Evolutionary conservation across 1,140 invertebrate species (phyloP).

Genomic region (Leptonema lineaticorne): DNA sequence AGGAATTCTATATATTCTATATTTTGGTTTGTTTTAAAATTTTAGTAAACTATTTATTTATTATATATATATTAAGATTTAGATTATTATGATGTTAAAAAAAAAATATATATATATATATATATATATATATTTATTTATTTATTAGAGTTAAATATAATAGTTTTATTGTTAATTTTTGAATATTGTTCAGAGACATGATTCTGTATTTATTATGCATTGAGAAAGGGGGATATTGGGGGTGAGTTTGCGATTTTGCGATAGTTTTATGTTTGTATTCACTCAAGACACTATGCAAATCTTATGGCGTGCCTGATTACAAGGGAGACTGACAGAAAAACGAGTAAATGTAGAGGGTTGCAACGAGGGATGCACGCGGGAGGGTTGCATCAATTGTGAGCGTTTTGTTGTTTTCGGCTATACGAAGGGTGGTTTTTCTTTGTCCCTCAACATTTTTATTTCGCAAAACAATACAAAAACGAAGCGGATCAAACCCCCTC

Average conservation of each 20-base stretch:
- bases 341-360: background rate
- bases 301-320: background rate
- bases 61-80: too few relatives aligned
- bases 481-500: constrained; percentile 26
- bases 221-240: background rate
- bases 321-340: background rate
- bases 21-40: too few relatives aligned
- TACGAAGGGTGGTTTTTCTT: constrained; percentile 15
- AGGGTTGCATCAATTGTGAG: background rate
- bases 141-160: too few relatives aligned
- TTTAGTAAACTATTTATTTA: too few relatives aligned
- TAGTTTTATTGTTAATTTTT: too few relatives aligned
- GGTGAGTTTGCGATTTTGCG: background rate
- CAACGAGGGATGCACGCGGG: constrained; percentile 2
- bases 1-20: too few relatives aligned
- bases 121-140: too few relatives aligned
- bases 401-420: background rate
- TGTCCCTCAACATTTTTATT: constrained; percentile 33
- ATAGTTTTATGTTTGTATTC: constrained; percentile 11
- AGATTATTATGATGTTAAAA: too few relatives aligned
- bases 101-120: too few relatives aligned
- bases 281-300: constrained; percentile 11
- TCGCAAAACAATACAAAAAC: constrained; percentile 40
- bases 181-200: too few relatives aligned
- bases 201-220: background rate